A percentile compares a stretch with the other conserved stretches of the same genome.
Evolutionary conservation across 2,113 vertebrate genomes (phyloP).

Genomic region (Rana temporaria): DNA sequence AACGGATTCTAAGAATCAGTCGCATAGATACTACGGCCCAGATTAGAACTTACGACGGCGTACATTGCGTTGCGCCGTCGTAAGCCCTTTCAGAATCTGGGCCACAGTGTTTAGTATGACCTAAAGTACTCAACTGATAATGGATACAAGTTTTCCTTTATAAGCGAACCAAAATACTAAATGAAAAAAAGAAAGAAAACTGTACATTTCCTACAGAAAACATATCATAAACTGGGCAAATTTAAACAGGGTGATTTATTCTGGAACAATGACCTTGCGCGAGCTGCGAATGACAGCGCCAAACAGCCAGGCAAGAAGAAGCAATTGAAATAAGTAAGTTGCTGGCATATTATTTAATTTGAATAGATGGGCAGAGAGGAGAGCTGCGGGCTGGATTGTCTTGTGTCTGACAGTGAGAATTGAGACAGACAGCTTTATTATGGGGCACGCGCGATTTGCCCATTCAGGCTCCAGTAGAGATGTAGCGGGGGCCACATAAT

Average conservation of each 20-base stretch:
- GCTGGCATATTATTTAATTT: conserved; percentile 25
- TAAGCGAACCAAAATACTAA: no score
- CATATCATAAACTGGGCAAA: no score
- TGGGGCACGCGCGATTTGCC: conserved; percentile 4
- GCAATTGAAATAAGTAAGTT: conserved; percentile 25
- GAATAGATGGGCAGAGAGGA: conserved; percentile 32
- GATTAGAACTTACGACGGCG: no score
- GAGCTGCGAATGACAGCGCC: neutral
- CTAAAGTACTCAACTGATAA: no score
- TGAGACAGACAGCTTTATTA: conserved; percentile 52
- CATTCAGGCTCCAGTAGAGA: conserved; percentile 16
- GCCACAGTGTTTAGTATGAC: no score
- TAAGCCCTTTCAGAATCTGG: no score
- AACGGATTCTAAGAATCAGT: no score
- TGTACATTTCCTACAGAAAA: no score
- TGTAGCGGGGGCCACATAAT: neutral
- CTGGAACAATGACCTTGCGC: conserved; percentile 2
- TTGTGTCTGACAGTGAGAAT: conserved; percentile 12
- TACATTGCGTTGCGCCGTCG: no score
- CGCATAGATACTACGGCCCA: no score
- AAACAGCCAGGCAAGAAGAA: conserved; percentile 17
- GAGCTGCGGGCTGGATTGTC: neutral
- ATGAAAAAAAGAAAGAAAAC: no score
- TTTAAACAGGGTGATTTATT: neutral
- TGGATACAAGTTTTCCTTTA: no score